Base-by-base conservation (phyloP, 2,113 vertebrate genomes). In the Butorides virescens region DNA sequence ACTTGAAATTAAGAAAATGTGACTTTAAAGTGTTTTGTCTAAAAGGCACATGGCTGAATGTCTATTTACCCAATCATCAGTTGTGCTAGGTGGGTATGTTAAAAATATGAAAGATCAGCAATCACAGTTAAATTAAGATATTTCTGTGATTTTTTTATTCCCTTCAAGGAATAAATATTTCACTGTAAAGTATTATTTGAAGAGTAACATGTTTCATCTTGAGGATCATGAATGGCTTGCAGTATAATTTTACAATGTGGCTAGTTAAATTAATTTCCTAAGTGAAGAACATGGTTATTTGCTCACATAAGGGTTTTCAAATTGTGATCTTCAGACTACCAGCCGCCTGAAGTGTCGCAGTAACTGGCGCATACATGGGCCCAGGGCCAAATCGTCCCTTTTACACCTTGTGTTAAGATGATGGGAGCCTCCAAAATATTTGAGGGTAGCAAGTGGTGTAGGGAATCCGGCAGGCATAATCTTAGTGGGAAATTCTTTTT, bases 201-300 rank as follows among this genome's bases (percentile, higher is more conserved):
- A 71, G 90, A 95, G 68, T 93, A 96, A 50, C 39, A 42, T 46
- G 68, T 88, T 95, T 94, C 82, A 93, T 71, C 92, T 88, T 75
- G 36, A 70, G 83, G 88, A 77, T 87, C 70, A 17, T 13, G 63
- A 70, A 56, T 90, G 67, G 55, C 20, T 88, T 58, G 55, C 77
- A 9, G 50, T 42, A 27, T 62, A 62, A 73, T 56, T 94, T 95
- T 76, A 96, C 79, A 59, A 32, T 18, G 67, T 80, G 72, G 23
- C 26, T 74, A 32, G 12, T 84, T 80, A 73, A 66, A 86, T 92
- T 46, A 83, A 74, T 88, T 73, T 72, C 78, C 39, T 63, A 80
- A 74, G 59, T 47, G 47, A 34, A 94, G 72, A 83, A 74, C 18
- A 15, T 7, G 17, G 75, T 70, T 93, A 59, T 94, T 93, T 90